A percentile compares a stretch with the other conserved stretches of the same genome.
These are phyloP conservation scores for Chymomyza fuscimana DNA, from an alignment of 2,888 invertebrate genomes.

Conservation along the genomic window DNA sequence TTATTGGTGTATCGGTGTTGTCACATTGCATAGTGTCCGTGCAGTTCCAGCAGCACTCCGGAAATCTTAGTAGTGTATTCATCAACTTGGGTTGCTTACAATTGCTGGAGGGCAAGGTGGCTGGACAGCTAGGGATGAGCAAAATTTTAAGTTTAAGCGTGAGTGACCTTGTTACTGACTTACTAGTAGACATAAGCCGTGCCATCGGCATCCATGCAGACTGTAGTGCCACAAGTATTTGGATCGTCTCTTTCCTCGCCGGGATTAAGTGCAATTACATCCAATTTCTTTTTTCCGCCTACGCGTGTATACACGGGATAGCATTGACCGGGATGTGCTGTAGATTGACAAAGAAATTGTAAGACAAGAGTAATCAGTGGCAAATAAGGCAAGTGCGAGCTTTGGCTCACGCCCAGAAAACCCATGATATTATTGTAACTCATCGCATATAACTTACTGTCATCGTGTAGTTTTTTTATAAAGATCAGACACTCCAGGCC, in stretches of 20 bases:
- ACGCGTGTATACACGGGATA: not conserved
- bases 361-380: too few species aligned
- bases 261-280: constrained; percentile 13
- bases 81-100: not conserved
- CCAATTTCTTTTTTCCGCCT: constrained; percentile 11
- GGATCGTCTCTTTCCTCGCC: constrained; percentile 12
- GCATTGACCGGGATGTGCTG: too few species aligned
- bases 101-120: not conserved
- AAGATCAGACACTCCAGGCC: too few species aligned
- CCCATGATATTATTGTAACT: too few species aligned
- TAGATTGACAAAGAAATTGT: too few species aligned
- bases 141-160: too few species aligned
- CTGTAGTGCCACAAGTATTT: too few species aligned
- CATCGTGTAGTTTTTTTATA: too few species aligned
- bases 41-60: not conserved
- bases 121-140: not conserved
- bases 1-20: not conserved
- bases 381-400: too few species aligned
- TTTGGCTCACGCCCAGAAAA: too few species aligned
- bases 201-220: not conserved
- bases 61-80: not conserved
- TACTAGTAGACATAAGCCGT: not conserved
- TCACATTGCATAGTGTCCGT: not conserved
- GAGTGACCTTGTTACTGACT: not conserved
- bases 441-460: too few species aligned